Base-by-base conservation (phyloP, 2,797 vertebrate genomes). In the Hippopotamyrus pictus region DNA sequence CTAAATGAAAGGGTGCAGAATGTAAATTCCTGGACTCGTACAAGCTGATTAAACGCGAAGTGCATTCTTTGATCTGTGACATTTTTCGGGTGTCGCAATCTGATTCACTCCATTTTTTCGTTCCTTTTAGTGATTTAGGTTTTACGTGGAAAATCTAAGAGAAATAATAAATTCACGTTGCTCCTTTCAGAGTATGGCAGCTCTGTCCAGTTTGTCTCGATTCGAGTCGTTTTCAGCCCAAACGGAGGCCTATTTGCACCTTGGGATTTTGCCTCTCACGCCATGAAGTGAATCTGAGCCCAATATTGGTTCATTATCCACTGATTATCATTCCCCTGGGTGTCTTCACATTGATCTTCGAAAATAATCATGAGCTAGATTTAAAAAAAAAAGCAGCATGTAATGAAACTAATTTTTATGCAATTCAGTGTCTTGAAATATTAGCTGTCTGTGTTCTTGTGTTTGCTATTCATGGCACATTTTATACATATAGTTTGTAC, bases 201-300 rank as follows among this genome's bases (percentile, higher is more conserved):
- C 41, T 48, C 54, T 19, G 48, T 57, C 69, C 69, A 88, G 65
- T 62, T 82, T 59, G 79, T 48, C 62, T 19, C 37, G 29, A 46
- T 50, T 89, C 54, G 41, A 88, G 82, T 90, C 22, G 19, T 88
- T 22, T 90, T 92, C 90, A 53, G 89, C 91, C 82, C 91, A 89
- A 93, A 91, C 90, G 69, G 85, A 90, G 57, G 91, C 88, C 57
- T 88, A 89, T 90, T 91, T 91, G 90, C 88, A 46, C 91, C 82
- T 17, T 48, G 90, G 89, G 91, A 89, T 90, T 90, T 90, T 62
- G 89, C 59, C 89, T 89, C 88, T 48, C 90, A 29, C 90, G 86
- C 92, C 84, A 59, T 90, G 90, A 92, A 91, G 92, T 90, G 87
- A 48, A 90, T 86, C 92, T 92, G 90, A 91, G 73, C 37, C 33